Base-by-base conservation (phyloP, 2,113 vertebrate species). In the Casuarius casuarius region DNA sequence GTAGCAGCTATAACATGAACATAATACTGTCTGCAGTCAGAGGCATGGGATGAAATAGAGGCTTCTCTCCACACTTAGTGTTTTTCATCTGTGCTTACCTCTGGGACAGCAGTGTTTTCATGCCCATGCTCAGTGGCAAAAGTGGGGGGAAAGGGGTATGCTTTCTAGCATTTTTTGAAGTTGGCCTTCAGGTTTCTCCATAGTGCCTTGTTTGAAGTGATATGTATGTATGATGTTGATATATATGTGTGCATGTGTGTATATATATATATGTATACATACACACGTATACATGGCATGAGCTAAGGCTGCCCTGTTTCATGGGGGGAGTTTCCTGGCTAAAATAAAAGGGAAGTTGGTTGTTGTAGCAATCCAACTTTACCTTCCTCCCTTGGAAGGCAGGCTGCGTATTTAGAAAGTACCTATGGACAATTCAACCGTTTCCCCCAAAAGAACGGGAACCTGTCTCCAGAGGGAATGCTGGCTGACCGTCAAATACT, bases 401-500 rank as follows among this genome's bases (percentile, higher is more conserved):
- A 81, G 38, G 54, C 51, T 89, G 46, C 1, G 3, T 35, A 29
- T 42, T 40, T 42, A 61, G 40, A 29, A 67, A 28, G 52, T 5
- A 5, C 31, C 42, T 54, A 3, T 44, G 54, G 5, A 2, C 83
- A 54, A 11, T 70, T 56, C 4, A 46, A 9, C 19, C 7, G 1
- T 23, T 68, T 82, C 17, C 33, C 0, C 0, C 9, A 40, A 13
- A 11, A 29, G 22, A 80, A 10, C 6, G 56, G 73, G 49, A 71
- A 44, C 17, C 0, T 1, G 4, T 49, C 40, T 91, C 20, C 28
- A 8, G 2, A 2, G 29, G 35, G 2, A 42, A 58, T 44, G 21
- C 19, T 92, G 15, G 23, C 31, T 84, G 58, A 29, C 18, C 42
- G 51, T 18, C 48, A 73, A 51, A 42, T 48, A 48, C 25, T 13